Base-by-base conservation (phyloP, 2,113 vertebrate species). In the Bos indicus region DNA sequence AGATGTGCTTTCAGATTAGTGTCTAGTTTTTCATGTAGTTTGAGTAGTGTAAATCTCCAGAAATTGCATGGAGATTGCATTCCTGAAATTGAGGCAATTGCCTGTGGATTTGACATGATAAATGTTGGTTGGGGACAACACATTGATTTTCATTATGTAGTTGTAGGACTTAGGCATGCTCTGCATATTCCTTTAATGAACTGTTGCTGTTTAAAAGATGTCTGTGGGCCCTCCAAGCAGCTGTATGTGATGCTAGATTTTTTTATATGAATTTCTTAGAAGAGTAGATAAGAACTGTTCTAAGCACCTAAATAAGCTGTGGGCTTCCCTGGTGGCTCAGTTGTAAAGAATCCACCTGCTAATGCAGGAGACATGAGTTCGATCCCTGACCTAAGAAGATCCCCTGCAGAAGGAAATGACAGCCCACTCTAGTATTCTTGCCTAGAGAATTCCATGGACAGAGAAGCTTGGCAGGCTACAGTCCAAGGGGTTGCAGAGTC, bases 1-100 rank as follows among this genome's bases (percentile, higher is more conserved):
- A 62, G 67, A 88, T 88, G 36, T 82, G 10, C 74, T 96, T 95
- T 94, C 60, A 97, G 60, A 91, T 95, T 82, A 83, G 28, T 51
- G 7, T 96, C 43, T 90, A 9, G 74, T 89, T 95, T 95, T 95
- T 84, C 56, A 80, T 57, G 30, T 71, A 40, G 62, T 86, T 67
- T 46, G n/a, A 3, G 25, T 56, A 62, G 64, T 28, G 4, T 81
- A 90, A 67, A 85, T 95, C 25, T 96, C 62, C 4, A 30, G 36
- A 96, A 97, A 85, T 21, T 84, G 36, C 51, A 82, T 87, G 21
- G 91, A 74, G 33, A 57, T 46, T 95, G 36, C 10, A 86, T 74
- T 97, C 30, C 80, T 94, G 33, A 86, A 95, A 88, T 81, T 77
- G 67, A 89, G 60, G 40, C 51, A 60, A 28, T 93, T 95, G 51